phyloP scores from a whole-genome alignment of 2,797 vertebrate genomes.

The Pseudochaenichthys georgianus region DNA sequence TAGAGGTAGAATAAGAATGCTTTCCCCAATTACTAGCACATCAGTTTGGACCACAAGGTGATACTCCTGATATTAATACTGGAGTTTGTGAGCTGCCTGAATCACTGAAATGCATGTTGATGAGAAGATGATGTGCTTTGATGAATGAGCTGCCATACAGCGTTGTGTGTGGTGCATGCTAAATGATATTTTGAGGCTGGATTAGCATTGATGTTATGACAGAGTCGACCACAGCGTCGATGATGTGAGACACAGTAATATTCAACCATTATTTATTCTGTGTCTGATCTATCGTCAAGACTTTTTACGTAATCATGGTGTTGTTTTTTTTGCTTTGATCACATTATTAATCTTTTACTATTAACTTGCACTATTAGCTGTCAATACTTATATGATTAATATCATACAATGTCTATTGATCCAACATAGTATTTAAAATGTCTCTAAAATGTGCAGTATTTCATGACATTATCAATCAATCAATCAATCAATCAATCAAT shows the following conservation, averaged over 20 bases:
- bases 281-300: background rate
- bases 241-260: background rate
- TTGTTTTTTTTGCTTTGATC: background rate
- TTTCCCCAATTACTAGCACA: constrained; percentile 22
- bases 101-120: constrained; percentile 12
- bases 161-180: background rate
- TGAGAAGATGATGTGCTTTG: constrained; percentile 1
- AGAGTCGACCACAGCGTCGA: background rate
- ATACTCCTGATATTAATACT: background rate
- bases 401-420: background rate
- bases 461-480: too few species aligned
- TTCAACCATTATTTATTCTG: background rate
- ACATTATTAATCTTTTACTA: background rate
- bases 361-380: background rate
- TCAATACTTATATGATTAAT: background rate
- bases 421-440: background rate
- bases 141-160: background rate
- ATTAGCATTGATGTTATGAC: background rate
- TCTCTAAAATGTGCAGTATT: background rate
- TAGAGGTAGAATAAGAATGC: constrained; percentile 45
- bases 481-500: too few species aligned
- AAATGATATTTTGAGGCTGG: background rate
- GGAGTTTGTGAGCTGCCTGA: background rate
- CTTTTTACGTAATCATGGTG: background rate
- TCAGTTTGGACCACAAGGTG: constrained; percentile 18